phyloP scores from a whole-genome alignment of 2,797 vertebrate species.

The Esox lucius region DNA sequence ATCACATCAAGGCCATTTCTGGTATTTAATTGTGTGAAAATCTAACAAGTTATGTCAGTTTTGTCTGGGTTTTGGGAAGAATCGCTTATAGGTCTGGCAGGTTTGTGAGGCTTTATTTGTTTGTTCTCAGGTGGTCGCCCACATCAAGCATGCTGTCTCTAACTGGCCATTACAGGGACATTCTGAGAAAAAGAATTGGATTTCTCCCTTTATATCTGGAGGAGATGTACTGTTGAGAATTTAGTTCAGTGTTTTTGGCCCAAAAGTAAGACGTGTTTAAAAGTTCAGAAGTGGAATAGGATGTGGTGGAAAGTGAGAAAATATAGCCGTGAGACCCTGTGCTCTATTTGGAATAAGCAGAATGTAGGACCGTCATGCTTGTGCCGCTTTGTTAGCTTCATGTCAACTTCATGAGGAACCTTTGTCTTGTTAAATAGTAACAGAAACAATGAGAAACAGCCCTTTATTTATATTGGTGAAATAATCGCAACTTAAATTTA shows the following conservation, averaged over 20 bases:
- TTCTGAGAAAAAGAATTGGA: slow-evolving; percentile 40
- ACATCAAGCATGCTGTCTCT: slow-evolving; percentile 32
- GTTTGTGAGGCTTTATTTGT: not conserved
- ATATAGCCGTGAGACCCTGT: slow-evolving; percentile 35
- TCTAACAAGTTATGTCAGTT: no score
- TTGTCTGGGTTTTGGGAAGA: no score
- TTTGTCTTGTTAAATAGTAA: not conserved
- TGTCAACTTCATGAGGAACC: not conserved
- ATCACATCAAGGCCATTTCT: no score
- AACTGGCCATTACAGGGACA: slow-evolving; percentile 54
- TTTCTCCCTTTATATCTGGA: slow-evolving; percentile 48
- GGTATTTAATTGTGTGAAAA: no score
- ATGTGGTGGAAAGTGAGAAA: slow-evolving; percentile 36
- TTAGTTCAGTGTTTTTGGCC: slow-evolving; percentile 33
- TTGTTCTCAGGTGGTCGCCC: not conserved
- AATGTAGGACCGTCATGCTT: slow-evolving; percentile 20
- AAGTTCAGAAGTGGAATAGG: slow-evolving; percentile 24
- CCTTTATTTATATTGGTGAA: no score
- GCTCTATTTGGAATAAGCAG: slow-evolving; percentile 9
- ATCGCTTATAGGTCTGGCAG: no score
- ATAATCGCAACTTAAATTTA: not conserved
- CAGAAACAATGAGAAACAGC: not conserved
- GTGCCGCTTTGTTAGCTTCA: not conserved
- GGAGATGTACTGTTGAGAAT: slow-evolving; percentile 18
- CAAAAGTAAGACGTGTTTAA: slow-evolving; percentile 45